Conservation (phyloP, 2,797 vertebrate genomes). For the Tiaroga cobitis region DNA sequence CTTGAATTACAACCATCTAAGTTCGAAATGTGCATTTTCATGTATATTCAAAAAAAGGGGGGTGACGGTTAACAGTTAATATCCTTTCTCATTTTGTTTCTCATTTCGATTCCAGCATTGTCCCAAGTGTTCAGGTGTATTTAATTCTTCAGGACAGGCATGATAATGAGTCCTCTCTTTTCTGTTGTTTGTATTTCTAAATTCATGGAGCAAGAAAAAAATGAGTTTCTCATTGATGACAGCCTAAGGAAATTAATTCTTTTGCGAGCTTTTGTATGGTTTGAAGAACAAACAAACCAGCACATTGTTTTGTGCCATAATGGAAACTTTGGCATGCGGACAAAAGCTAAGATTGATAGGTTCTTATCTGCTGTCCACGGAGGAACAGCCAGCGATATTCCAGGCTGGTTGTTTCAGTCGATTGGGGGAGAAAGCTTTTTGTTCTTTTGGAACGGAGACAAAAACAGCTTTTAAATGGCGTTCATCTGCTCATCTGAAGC, state of each 20-base stretch:
- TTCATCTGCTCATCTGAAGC: background rate
- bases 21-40: too few species aligned
- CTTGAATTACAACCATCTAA: too few species aligned
- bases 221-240: constrained; percentile 74
- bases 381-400: constrained; percentile 59
- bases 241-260: constrained; percentile 75
- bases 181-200: constrained; percentile 65
- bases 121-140: constrained; percentile 48
- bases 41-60: too few species aligned
- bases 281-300: constrained; percentile 65
- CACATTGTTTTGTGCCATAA: constrained; percentile 70
- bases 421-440: constrained; percentile 36
- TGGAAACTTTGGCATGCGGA: constrained; percentile 68
- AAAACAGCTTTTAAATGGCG: constrained; percentile 7
- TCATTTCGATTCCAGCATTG: constrained; percentile 17
- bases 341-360: constrained; percentile 68
- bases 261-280: constrained; percentile 69
- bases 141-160: constrained; percentile 58
- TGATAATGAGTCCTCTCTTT: constrained; percentile 67
- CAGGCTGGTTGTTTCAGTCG: constrained; percentile 32
- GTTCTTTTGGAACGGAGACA: constrained; percentile 22
- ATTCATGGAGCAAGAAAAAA: constrained; percentile 67
- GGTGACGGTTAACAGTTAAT: too few species aligned
- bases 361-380: constrained; percentile 66
- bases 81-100: background rate